Base-by-base conservation (phyloP, 2,888 invertebrate genomes). In the Coronaproctus castanopsis region DNA sequence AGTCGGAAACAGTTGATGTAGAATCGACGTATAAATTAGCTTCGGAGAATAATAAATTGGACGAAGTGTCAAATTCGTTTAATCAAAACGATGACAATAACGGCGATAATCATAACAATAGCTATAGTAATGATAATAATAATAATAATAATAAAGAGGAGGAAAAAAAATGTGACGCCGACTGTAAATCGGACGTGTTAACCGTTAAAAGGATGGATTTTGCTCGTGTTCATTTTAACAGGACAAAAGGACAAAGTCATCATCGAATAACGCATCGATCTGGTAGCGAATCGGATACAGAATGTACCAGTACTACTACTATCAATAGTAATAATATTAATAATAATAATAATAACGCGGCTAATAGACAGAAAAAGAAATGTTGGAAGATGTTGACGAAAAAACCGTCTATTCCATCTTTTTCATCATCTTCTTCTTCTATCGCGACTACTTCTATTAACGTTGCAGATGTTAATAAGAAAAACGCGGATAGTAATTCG, bases 1-100 rank as follows among this genome's bases (percentile, higher is more conserved):
- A 81, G 71, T 78, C 80, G 10, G 76, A 79, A 62, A 78, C 80
- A 61, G 73, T 80, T 62, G 78, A 79, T 67, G 63, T 65, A 55
- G 67, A 67, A 54, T 65, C 67, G n/a, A 63, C 64, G 20, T 66
- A 66, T 57, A 65, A 65, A 55, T 58, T 65, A 61, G 60, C 64
- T 50, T 56, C 64, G 8, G 57, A 64, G 51, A 60, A 63, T 61
- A 59, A 61, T 36, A 54, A 58, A 54, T 53, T 55, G 48, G 59
- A 55, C n/a, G 55, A 61, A 24, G 55, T 55, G 14, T 21, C 55
- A 2, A 58, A 55, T 54, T 5, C 23, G 1, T 57, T 57, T 54
- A 57, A 57, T 54, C 48, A 58, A 21, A 58, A 24, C 48, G 52
- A 59, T 24, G 61, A 61, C 48, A 57, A 59, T 36, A 59, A 56